Evolutionary conservation across 2,113 vertebrate species (phyloP).

Genomic region (Ameiurus melas): DNA sequence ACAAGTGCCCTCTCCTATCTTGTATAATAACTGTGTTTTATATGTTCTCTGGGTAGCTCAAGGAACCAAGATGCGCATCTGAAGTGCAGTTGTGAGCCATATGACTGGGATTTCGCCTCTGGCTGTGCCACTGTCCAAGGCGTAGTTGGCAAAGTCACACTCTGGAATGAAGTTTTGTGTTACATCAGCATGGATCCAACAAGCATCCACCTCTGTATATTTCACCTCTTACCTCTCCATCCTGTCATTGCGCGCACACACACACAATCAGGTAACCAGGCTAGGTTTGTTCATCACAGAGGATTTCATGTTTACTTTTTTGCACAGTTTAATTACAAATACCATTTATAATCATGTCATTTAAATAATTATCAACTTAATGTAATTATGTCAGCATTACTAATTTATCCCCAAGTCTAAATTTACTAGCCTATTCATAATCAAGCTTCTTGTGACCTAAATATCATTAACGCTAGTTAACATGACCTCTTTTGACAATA

Average conservation of each 20-base stretch:
- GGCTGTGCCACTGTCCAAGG: not conserved
- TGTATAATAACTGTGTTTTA: not conserved
- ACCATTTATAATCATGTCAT: not conserved
- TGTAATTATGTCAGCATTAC: not conserved
- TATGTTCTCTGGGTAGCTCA: not conserved
- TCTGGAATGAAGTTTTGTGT: not conserved
- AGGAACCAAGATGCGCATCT: not conserved
- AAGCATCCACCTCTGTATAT: not conserved
- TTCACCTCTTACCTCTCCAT: not conserved
- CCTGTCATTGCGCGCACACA: not conserved
- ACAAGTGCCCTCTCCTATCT: not conserved
- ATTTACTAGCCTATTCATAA: not conserved
- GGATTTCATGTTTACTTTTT: not conserved
- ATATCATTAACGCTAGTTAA: not conserved
- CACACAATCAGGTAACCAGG: not conserved
- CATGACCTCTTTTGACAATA: not conserved
- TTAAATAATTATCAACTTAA: not conserved
- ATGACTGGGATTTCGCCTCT: not conserved
- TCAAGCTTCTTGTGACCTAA: not conserved
- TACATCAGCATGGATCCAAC: not conserved
- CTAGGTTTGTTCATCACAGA: not conserved
- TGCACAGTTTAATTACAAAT: not conserved
- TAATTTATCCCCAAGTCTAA: not conserved
- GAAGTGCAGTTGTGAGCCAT: not conserved
- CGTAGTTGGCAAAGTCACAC: not conserved